Evolutionary conservation across 2,797 vertebrate species (phyloP), one percentile per base, ranked within the genome.

Genomic region (Hapalemur alaotrensis): DNA sequence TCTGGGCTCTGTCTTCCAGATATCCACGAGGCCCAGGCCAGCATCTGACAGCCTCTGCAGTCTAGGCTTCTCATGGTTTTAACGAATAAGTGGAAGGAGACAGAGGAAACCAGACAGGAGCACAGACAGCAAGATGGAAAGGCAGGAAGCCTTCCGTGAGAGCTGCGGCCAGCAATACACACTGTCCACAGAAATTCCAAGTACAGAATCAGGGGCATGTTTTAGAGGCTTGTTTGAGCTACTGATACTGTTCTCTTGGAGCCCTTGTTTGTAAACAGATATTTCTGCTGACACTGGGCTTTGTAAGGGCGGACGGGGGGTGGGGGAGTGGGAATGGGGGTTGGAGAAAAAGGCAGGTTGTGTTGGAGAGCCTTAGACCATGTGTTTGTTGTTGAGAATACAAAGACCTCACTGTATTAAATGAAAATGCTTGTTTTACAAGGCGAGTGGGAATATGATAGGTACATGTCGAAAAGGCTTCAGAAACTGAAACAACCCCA

Each of bases 191-290:
- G n/a, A n/a, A 65, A 85, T 79, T 65, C 48, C 80, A 79, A 83
- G 83, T 52, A 80, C 54, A 20, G 70, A 75, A n/a, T 10, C 8
- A 22, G 57, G 61, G 73, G 22, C 89, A 75, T 79, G 63, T 72
- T 79, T 89, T 11, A 15, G 95, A 89, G 69, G 63, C 13, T 80
- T 46, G 30, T 80, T 92, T 76, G 46, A 95, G 93, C 94, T 95
- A 93, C 96, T 23, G 78, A 91, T 86, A 52, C 73, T 96, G 88
- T 97, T 96, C 97, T 98, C 84, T 67, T 72, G 81, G 90, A 97
- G 96, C 90, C 65, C 87, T 97, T 98, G 97, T 98, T 98, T 98
- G 98, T 98, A 98, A 98, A 98, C 97, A 98, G 95, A 97, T 98
- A 98, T 97, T 98, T 97, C 96, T 98, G 95, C 97, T 98, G 98